A percentile compares a stretch with the other conserved stretches of the same genome.
phyloP scores from a whole-genome alignment of 2,797 vertebrate genomes.

The Phrynocephalus forsythii region DNA sequence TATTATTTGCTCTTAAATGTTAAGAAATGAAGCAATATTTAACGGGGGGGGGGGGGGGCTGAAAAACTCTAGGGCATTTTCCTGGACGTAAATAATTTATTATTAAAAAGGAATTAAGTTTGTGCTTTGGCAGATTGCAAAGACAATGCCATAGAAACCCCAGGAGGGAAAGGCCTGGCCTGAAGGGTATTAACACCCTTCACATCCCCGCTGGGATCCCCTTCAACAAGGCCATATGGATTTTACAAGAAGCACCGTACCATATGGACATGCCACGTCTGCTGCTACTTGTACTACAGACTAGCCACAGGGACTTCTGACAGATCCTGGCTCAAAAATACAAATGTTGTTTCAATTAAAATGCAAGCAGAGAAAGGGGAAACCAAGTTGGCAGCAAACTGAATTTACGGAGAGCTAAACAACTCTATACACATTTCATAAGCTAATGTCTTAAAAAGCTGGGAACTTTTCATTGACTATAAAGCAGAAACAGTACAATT shows the following conservation, averaged over 20 bases:
- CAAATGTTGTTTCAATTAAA: constrained; percentile 90
- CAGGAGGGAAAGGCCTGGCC: constrained; percentile 89
- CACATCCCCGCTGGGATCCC: constrained; percentile 90
- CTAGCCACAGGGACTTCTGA: constrained; percentile 88
- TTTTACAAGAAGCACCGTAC: constrained; percentile 90
- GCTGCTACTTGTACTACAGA: constrained; percentile 85
- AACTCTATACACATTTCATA: constrained; percentile 69
- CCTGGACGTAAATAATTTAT: constrained; percentile 94
- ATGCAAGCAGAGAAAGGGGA: constrained; percentile 82
- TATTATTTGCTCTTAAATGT: constrained; percentile 32
- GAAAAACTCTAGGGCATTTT: constrained; percentile 70
- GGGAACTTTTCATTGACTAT: constrained; percentile 54
- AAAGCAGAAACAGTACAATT: constrained; percentile 61
- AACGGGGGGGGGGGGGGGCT: constrained; percentile 39
- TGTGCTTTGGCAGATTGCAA: constrained; percentile 91
- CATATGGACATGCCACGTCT: constrained; percentile 93
- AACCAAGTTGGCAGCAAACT: constrained; percentile 77
- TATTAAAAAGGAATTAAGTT: constrained; percentile 87
- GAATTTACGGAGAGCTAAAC: constrained; percentile 75
- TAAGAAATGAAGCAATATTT: constrained; percentile 41
- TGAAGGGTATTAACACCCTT: constrained; percentile 95
- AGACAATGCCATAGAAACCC: constrained; percentile 92
- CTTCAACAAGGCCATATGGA: constrained; percentile 96
- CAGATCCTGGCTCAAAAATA: constrained; percentile 84
- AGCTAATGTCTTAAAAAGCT: constrained; percentile 62